Percentiles rank a stretch among this genome's conserved stretches.
phyloP scores from a whole-genome alignment of 2,888 invertebrate species.

The Ochropacha duplaris region DNA sequence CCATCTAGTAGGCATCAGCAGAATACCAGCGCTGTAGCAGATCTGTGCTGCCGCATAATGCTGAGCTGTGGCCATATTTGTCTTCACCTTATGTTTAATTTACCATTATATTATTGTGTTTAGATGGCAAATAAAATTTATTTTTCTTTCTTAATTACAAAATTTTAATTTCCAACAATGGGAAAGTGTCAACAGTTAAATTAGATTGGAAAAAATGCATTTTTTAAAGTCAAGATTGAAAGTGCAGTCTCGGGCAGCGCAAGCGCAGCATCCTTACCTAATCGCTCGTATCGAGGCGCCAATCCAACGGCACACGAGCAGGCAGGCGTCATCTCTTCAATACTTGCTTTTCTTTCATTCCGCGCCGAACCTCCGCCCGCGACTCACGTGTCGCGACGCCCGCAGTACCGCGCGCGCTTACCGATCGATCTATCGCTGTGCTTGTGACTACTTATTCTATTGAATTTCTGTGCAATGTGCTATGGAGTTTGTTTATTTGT shows the following conservation, averaged over 20 bases:
- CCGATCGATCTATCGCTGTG: slow-evolving; percentile 51
- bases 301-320: neutral
- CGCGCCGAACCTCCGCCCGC: slow-evolving; percentile 77
- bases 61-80: no score
- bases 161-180: no score
- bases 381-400: slow-evolving; percentile 72
- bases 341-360: no score
- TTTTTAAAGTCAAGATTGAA: slow-evolving; percentile 18
- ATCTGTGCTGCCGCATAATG: no score
- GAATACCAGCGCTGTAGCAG: no score
- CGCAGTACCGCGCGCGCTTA: slow-evolving; percentile 55
- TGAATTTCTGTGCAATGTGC: slow-evolving; percentile 62
- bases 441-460: slow-evolving; percentile 49
- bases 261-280: slow-evolving; percentile 39
- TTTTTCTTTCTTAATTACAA: no score
- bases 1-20: no score
- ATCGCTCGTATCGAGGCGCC: neutral
- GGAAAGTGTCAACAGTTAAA: neutral
- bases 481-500: slow-evolving; percentile 67
- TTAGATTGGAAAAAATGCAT: neutral
- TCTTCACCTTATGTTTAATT: no score
- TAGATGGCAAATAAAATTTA: no score
- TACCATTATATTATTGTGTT: no score
- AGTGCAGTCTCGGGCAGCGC: slow-evolving; percentile 28
- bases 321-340: slow-evolving; percentile 37